Evolutionary conservation across 2,888 invertebrate species (phyloP).

Genomic region (Galeruca laticollis): DNA sequence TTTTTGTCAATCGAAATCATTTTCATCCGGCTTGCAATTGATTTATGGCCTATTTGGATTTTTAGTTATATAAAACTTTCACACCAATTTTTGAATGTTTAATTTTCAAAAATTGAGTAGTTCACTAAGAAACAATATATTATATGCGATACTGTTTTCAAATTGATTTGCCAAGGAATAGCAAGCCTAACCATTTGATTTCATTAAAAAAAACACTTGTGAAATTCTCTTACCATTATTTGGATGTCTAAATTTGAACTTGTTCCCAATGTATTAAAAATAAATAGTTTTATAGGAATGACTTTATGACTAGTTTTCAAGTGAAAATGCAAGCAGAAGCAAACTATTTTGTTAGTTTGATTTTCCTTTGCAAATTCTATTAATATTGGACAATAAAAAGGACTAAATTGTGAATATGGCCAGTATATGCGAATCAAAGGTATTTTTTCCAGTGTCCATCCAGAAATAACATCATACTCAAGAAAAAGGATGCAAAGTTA

Average conservation of each 20-base stretch:
- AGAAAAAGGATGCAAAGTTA: too few relatives aligned
- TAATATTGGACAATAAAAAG: neutral
- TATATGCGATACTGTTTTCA: too few relatives aligned
- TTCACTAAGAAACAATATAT: neutral
- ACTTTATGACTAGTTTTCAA: neutral
- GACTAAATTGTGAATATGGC: neutral
- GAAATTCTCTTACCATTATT: neutral
- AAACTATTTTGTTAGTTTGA: conserved; percentile 1
- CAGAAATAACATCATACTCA: neutral
- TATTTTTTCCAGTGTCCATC: neutral
- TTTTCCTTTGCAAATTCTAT: neutral
- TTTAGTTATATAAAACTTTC: neutral
- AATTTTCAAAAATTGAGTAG: neutral
- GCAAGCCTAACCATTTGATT: neutral
- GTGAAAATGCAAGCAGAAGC: neutral
- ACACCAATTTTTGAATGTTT: neutral
- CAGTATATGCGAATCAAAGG: neutral
- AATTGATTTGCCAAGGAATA: too few relatives aligned
- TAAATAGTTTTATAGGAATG: neutral
- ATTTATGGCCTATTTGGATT: neutral
- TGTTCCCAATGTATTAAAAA: neutral
- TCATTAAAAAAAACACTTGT: neutral
- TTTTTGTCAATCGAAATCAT: too few relatives aligned
- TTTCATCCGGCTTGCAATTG: neutral
- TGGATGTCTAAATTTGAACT: conserved; percentile 5